Evolutionary conservation across 2,888 invertebrate genomes (phyloP).

Genomic region (Chouioia cunea): DNA sequence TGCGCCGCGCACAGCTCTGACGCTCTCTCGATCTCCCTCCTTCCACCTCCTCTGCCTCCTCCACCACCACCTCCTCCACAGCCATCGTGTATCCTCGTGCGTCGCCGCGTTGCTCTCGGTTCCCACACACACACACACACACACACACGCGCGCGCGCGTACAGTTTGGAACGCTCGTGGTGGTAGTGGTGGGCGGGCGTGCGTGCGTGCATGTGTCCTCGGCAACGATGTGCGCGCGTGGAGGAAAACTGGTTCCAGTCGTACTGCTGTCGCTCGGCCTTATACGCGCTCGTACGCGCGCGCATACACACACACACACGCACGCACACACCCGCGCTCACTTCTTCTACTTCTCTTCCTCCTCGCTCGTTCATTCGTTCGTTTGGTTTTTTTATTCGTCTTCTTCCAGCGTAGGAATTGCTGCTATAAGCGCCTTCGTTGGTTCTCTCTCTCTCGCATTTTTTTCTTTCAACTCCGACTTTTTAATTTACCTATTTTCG

Average conservation of each 20-base stretch:
- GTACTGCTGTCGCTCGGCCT: conserved; percentile 51
- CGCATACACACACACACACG: conserved; percentile 50
- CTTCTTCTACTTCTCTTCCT: conserved; percentile 8
- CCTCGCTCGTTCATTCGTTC: background rate
- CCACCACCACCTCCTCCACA: conserved; percentile 38
- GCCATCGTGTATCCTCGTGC: conserved; percentile 6
- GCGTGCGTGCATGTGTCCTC: conserved; percentile 35
- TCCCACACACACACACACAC: too few relatives aligned
- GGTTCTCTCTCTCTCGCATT: too few relatives aligned
- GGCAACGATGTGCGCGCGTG: conserved; percentile 46
- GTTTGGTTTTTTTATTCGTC: background rate
- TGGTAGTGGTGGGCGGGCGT: background rate
- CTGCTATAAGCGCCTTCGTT: conserved; percentile 16
- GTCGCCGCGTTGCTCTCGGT: background rate
- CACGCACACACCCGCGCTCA: conserved; percentile 6
- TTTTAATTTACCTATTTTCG: conserved; percentile 6
- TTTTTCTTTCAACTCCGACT: background rate
- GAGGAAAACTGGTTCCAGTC: conserved; percentile 67
- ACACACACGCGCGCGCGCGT: too few relatives aligned
- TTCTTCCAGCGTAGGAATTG: conserved; percentile 9
- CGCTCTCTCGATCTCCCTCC: conserved; percentile 8
- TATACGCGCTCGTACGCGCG: conserved; percentile 52
- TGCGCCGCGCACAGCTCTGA: background rate
- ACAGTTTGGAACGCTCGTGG: too few relatives aligned
- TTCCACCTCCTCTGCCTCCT: conserved; percentile 25